Conservation (phyloP, 2,888 invertebrate species). For the Cantharis nigra region DNA sequence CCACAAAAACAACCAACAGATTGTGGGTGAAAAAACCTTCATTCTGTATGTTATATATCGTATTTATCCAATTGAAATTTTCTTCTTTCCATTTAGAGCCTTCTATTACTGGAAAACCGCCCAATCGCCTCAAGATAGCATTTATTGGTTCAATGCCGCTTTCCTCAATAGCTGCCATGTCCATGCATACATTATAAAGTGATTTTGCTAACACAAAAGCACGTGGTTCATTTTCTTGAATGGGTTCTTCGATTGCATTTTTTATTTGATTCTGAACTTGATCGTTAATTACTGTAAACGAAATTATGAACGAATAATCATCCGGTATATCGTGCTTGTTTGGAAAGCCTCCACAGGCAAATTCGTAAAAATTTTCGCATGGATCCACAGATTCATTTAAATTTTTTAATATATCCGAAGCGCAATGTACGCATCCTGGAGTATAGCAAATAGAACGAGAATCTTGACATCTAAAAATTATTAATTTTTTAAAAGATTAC, state of each 20-base stretch:
- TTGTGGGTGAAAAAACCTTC: slow-evolving; percentile 24
- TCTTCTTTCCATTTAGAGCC: slow-evolving; percentile 73
- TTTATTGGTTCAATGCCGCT: slow-evolving; percentile 75
- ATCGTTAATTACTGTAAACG: slow-evolving; percentile 12
- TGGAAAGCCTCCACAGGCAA: slow-evolving; percentile 21
- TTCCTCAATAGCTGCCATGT: slow-evolving; percentile 79
- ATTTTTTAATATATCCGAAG: slow-evolving; percentile 66
- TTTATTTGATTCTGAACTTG: slow-evolving; percentile 2
- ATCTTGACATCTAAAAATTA: background rate
- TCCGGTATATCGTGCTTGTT: slow-evolving; percentile 6
- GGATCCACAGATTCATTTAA: slow-evolving; percentile 71
- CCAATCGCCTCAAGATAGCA: slow-evolving; percentile 72
- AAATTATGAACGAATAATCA: background rate
- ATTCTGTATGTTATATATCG: slow-evolving; percentile 21
- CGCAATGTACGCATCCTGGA: slow-evolving; percentile 78
- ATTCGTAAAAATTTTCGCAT: slow-evolving; percentile 55
- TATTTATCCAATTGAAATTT: slow-evolving; percentile 72
- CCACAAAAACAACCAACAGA: slow-evolving; percentile 25
- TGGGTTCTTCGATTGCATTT: slow-evolving; percentile 6
- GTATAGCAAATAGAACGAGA: slow-evolving; percentile 48
- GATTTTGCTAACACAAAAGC: slow-evolving; percentile 6
- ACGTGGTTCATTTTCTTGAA: background rate
- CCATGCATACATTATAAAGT: slow-evolving; percentile 75
- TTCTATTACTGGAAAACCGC: slow-evolving; percentile 91
- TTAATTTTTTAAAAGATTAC: background rate